A percentile compares a stretch with the other conserved stretches of the same genome.
Conservation (phyloP, 1,140 invertebrate species). For the Colletes gigas region DNA sequence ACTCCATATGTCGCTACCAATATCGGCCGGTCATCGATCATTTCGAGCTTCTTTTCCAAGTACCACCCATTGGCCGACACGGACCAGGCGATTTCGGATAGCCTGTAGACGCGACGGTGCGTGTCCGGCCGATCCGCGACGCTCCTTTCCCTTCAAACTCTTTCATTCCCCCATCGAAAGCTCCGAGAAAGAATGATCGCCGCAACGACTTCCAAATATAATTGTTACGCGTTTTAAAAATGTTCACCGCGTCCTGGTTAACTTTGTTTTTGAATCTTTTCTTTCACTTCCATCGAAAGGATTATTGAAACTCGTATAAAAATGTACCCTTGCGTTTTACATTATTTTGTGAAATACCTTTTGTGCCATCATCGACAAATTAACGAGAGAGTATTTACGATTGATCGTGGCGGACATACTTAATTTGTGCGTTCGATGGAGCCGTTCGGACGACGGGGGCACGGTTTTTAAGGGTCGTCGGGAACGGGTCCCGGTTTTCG, state of each 20-base stretch:
- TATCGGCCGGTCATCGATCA: slow-evolving; percentile 69
- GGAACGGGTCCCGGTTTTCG: not conserved
- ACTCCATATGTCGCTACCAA: slow-evolving; percentile 70
- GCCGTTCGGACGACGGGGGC: not conserved
- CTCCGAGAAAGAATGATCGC: not conserved
- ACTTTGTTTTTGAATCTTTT: too few species aligned
- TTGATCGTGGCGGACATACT: too few species aligned
- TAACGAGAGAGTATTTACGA: too few species aligned
- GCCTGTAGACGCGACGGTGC: slow-evolving; percentile 43
- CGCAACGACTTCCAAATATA: too few species aligned
- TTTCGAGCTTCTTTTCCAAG: slow-evolving; percentile 53
- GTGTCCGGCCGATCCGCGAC: slow-evolving; percentile 39
- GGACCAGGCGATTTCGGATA: slow-evolving; percentile 39
- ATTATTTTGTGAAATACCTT: too few species aligned
- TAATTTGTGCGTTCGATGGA: too few species aligned
- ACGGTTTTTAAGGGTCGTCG: slow-evolving; percentile 1
- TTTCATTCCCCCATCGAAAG: not conserved
- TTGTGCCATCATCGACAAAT: too few species aligned
- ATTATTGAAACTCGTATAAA: too few species aligned
- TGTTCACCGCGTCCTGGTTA: too few species aligned
- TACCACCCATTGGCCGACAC: slow-evolving; percentile 33
- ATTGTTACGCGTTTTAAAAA: too few species aligned
- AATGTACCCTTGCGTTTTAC: too few species aligned
- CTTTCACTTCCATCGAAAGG: too few species aligned
- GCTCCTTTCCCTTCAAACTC: not conserved